These are phyloP conservation scores for Zaprionus obscuricornis DNA, from an alignment of 2,888 invertebrate species.

Conservation along the genomic window DNA sequence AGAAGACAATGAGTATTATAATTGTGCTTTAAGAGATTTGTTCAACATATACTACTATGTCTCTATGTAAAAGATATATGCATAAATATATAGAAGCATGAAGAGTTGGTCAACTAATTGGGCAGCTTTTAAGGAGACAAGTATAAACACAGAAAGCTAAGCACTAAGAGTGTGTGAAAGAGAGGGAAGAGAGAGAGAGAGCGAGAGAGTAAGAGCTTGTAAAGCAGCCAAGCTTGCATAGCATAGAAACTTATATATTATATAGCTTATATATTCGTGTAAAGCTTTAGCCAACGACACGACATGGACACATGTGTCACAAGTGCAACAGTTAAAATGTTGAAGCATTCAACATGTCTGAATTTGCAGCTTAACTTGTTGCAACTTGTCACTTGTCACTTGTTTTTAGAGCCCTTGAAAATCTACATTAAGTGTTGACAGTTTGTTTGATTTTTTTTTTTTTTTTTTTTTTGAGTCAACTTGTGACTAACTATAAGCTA, in stretches of 20 bases:
- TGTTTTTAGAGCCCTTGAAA: no score
- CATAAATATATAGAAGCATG: no score
- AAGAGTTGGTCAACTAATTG: slow-evolving; percentile 52
- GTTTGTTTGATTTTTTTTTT: no score
- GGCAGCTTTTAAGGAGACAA: slow-evolving; percentile 24
- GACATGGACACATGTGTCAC: slow-evolving; percentile 34
- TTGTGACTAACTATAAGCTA: no score
- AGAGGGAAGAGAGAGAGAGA: slow-evolving; percentile 1
- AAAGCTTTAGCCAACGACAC: slow-evolving; percentile 27
- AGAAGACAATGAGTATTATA: no score
- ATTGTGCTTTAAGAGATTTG: slow-evolving; percentile 32
- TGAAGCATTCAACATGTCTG: slow-evolving; percentile 67
- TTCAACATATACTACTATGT: slow-evolving; percentile 30
- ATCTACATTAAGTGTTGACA: no score
- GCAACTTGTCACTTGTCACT: no score
- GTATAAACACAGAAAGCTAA: neutral
- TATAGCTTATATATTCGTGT: slow-evolving; percentile 20
- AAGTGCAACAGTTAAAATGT: slow-evolving; percentile 53
- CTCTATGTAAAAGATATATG: no score
- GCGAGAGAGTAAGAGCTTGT: slow-evolving; percentile 18
- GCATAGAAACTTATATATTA: slow-evolving; percentile 7
- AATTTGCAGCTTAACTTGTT: slow-evolving; percentile 66
- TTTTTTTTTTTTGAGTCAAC: no score
- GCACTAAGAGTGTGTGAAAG: neutral
- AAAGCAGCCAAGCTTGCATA: slow-evolving; percentile 20